Base-by-base conservation (phyloP, 64 coral and sea anemone species). In the Catalaphyllia jardinei region DNA sequence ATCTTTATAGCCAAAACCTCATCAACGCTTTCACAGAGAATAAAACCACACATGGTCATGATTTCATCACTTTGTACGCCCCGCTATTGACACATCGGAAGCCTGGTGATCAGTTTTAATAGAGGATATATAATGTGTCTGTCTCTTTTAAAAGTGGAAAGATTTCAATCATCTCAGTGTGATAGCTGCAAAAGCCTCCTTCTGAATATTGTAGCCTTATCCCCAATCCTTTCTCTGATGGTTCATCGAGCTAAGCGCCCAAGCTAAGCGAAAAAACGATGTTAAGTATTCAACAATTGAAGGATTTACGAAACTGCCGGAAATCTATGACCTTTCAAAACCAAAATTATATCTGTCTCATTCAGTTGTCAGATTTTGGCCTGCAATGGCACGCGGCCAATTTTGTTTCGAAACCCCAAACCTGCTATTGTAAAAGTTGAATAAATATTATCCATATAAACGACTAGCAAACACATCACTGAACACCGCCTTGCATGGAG, bases 381-480 rank as follows among this genome's bases (percentile, higher is more conserved):
- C 39, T 42, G 39, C 74, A 8, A 50, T 77, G 74, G 74, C 74
- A 8, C 39, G 22, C 14, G 18, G 33, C 74, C 74, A 77, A 35
- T 77, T 77, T 77, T 77, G 17, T 49, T 77, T 69, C 33, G 49
- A 77, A 50, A 50, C 74, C 19, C 18, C 33, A 52, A n/a, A 77
- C 20, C 19, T 49, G 35, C 18, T 46, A 2, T 77, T 77, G 15
- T 51, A 24, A 17, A 49, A 49, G 4, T 38, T 22, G 10, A 10
- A 10, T 14, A 49, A 24, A 22, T 50, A 12, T 15, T 12, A 19
- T 18, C 6, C 24, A 29, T 24, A 25, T 11, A 8, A 6, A 69
- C 10, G 7, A 69, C 10, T 11, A 69, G 65, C 4, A 24, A 69
- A 69, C 65, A 7, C 7, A 39, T 39, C 38, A 2, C 2, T 39